phyloP scores from a whole-genome alignment of 2,113 vertebrate genomes.

The Microtus pennsylvanicus region DNA sequence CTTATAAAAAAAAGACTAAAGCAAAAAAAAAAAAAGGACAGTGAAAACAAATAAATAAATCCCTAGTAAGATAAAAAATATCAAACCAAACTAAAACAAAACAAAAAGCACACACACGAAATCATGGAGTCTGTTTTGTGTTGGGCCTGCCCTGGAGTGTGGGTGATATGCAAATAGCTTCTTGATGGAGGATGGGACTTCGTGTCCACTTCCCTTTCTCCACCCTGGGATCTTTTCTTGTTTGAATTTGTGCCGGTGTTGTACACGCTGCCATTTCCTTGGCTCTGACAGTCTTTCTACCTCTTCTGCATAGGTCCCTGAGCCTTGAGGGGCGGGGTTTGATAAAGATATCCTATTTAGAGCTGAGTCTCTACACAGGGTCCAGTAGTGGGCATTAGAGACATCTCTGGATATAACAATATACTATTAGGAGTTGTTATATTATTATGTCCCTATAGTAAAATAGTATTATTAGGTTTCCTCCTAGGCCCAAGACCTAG shows the following conservation, averaged over 20 bases:
- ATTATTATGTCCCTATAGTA: not conserved
- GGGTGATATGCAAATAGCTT: not conserved
- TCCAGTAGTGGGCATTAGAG: not conserved
- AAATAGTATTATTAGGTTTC: not conserved
- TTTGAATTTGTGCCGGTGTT: not conserved
- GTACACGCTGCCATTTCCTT: not conserved
- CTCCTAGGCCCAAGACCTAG: not conserved
- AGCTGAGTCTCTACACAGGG: not conserved
- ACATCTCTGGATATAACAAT: not conserved
- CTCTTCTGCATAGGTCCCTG: not conserved
- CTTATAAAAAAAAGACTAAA: not conserved
- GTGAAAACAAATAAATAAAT: not conserved
- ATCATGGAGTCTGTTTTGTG: not conserved
- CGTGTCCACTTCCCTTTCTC: not conserved
- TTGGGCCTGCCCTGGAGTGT: not conserved
- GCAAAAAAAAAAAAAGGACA: not conserved
- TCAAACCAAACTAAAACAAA: not conserved
- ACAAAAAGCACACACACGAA: not conserved
- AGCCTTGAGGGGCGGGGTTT: not conserved
- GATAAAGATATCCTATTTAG: not conserved
- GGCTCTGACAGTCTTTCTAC: not conserved
- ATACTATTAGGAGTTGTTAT: not conserved
- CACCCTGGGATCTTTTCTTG: not conserved
- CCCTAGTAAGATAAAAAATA: not conserved
- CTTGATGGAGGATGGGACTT: not conserved